phyloP scores from a whole-genome alignment of 2,113 vertebrate species.

The Odontophorus gujanensis region DNA sequence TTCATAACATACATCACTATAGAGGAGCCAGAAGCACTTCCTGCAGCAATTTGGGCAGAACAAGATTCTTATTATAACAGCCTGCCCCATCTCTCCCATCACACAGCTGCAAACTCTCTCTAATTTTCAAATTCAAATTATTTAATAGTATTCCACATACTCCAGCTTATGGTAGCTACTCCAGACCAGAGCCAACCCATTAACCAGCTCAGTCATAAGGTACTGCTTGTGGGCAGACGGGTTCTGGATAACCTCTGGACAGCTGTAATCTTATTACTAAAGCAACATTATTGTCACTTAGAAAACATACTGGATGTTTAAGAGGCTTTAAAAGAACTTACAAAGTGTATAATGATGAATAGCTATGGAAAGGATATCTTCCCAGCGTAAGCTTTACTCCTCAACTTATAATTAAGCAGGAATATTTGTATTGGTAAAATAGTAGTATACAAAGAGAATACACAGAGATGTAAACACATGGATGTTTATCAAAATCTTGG shows the following conservation, averaged over 20 bases:
- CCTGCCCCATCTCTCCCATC: background rate
- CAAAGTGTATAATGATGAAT: background rate
- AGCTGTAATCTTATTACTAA: background rate
- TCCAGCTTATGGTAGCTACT: background rate
- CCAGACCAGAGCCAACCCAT: background rate
- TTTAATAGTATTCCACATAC: background rate
- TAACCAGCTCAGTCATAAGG: background rate
- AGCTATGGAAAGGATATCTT: background rate
- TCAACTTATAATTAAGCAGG: background rate
- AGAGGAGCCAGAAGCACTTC: background rate
- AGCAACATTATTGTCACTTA: background rate
- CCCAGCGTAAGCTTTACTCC: background rate
- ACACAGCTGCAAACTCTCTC: background rate
- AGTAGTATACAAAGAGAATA: background rate
- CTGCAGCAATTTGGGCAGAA: background rate
- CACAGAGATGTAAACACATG: background rate
- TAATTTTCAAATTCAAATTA: slow-evolving; percentile 30
- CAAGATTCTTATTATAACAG: background rate
- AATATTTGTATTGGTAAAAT: background rate
- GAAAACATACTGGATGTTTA: background rate
- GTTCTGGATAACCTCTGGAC: background rate
- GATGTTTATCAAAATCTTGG: background rate
- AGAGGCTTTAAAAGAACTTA: background rate
- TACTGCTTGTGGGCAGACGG: background rate
- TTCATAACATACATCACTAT: background rate